Conservation (phyloP, 1,140 invertebrate genomes). For the Elymnias hypermnestra region DNA sequence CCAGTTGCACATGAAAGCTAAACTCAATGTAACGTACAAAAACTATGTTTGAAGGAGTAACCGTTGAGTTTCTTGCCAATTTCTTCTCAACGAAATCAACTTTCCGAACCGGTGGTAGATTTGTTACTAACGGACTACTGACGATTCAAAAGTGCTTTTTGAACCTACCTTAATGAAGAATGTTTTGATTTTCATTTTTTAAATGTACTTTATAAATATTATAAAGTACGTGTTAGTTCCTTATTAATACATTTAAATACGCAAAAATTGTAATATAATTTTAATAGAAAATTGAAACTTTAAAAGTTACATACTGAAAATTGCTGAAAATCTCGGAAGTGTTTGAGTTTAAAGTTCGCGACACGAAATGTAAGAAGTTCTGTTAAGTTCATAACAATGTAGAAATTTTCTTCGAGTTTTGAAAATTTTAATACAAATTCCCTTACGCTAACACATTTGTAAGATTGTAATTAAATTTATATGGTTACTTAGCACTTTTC, state of each 20-base stretch:
- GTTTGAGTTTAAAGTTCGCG: slow-evolving; percentile 17
- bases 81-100: no score
- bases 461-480: not conserved
- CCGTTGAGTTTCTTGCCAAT: no score
- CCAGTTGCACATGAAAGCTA: no score
- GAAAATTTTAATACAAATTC: slow-evolving; percentile 2
- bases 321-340: slow-evolving; percentile 4
- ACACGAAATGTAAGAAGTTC: slow-evolving; percentile 14
- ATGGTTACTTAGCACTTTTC: not conserved
- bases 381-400: slow-evolving; percentile 13
- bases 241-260: not conserved
- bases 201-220: no score
- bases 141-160: no score
- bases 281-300: not conserved
- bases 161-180: no score
- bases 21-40: no score
- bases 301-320: not conserved
- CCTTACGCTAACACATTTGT: not conserved
- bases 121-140: no score
- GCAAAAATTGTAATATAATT: not conserved
- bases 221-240: no score
- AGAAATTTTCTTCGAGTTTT: slow-evolving; percentile 2
- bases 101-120: no score
- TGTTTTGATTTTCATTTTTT: no score
- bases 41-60: no score